Evolutionary conservation across 53 echinoderm and acorn worm genomes (phyloP).

Genomic region (Luidia sarsii): DNA sequence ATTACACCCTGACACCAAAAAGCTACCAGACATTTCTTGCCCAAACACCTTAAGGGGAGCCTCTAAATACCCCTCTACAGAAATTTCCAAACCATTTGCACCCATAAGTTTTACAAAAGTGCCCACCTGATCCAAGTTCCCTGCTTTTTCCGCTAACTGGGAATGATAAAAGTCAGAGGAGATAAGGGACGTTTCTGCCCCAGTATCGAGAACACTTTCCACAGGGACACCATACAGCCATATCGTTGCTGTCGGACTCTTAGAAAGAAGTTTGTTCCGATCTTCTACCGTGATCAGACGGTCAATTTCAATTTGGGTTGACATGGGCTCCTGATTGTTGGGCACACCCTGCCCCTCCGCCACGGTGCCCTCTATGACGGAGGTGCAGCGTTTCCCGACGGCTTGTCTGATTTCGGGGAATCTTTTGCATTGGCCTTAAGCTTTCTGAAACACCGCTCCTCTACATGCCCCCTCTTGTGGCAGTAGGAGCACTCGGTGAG

Average conservation of each 20-base stretch:
- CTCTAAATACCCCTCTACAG: slow-evolving; percentile 13
- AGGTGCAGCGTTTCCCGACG: slow-evolving; percentile 26
- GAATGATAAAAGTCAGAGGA: slow-evolving; percentile 8
- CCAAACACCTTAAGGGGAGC: slow-evolving; percentile 8
- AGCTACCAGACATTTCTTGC: neutral
- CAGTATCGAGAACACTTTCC: slow-evolving; percentile 8
- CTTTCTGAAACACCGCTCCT: slow-evolving; percentile 3
- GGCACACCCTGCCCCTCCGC: slow-evolving; percentile 8
- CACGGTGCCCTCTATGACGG: slow-evolving; percentile 32
- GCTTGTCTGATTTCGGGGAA: neutral
- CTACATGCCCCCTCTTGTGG: neutral
- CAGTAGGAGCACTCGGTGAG: neutral
- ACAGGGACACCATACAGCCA: neutral
- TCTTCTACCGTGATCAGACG: neutral
- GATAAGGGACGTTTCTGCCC: slow-evolving; percentile 29
- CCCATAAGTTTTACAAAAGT: neutral
- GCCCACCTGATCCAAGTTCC: slow-evolving; percentile 15
- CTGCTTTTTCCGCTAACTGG: neutral
- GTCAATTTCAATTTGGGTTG: neutral
- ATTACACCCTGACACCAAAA: neutral
- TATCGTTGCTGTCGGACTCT: slow-evolving; percentile 17
- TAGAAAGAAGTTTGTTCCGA: slow-evolving; percentile 1
- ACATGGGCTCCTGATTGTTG: neutral
- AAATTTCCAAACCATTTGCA: slow-evolving; percentile 8
- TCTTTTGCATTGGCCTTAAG: neutral